Percentiles rank a stretch among this genome's conserved stretches.
Conservation (phyloP, 2,888 invertebrate genomes). For the Adelognathus sp. region DNA sequence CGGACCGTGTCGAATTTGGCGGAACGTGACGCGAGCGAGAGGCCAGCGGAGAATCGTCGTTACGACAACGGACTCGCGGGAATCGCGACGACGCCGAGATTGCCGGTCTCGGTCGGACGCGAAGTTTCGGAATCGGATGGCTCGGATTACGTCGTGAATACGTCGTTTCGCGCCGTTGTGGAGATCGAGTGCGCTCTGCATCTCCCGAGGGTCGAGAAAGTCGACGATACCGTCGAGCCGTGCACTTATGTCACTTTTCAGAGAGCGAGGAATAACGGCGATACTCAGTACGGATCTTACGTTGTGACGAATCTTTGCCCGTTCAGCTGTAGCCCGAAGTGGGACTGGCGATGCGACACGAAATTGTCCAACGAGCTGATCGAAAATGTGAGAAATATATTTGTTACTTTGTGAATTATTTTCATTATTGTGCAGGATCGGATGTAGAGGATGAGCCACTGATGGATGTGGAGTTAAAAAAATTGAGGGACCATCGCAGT, state of each 20-base stretch:
- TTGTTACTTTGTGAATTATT: background rate
- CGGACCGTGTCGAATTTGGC: background rate
- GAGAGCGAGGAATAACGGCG: constrained; percentile 70
- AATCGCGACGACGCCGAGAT: background rate
- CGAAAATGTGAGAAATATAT: constrained; percentile 78
- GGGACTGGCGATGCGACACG: constrained; percentile 61
- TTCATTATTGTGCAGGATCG: no score
- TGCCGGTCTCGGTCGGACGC: constrained; percentile 24
- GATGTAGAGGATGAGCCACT: no score
- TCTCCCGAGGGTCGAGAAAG: constrained; percentile 81
- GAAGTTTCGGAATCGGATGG: constrained; percentile 56
- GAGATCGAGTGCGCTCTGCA: constrained; percentile 84
- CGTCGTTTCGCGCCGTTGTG: constrained; percentile 81
- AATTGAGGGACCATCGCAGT: no score
- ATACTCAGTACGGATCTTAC: constrained; percentile 74
- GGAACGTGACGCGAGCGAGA: background rate
- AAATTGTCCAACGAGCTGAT: constrained; percentile 59
- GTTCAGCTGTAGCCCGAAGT: constrained; percentile 59
- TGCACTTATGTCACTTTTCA: constrained; percentile 86
- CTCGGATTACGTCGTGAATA: constrained; percentile 49
- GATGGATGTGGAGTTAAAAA: no score
- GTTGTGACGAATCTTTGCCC: constrained; percentile 82
- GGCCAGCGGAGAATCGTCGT: background rate
- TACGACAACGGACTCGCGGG: background rate
- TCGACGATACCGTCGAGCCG: constrained; percentile 81